phyloP scores from a whole-genome alignment of 2,888 invertebrate species.

The Mamestra brassicae region DNA sequence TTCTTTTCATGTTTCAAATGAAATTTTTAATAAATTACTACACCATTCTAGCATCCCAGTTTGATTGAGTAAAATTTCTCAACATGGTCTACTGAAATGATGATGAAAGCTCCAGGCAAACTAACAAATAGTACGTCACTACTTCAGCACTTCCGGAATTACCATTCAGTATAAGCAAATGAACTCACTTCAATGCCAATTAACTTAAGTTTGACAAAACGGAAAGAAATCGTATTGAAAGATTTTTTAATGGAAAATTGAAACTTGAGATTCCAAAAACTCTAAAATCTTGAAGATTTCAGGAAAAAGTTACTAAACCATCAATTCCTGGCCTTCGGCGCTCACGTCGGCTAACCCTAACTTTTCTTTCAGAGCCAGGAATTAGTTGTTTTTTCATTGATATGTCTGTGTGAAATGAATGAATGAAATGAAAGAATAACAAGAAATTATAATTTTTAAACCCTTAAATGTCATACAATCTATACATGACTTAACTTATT shows the following conservation, averaged over 20 bases:
- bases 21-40: slow-evolving; percentile 41
- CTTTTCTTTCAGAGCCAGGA: background rate
- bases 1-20: slow-evolving; percentile 60
- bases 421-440: too few relatives aligned
- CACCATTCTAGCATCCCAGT: slow-evolving; percentile 10
- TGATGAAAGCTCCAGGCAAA: slow-evolving; percentile 7
- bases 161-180: slow-evolving; percentile 3
- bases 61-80: slow-evolving; percentile 12
- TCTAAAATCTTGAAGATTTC: slow-evolving; percentile 16
- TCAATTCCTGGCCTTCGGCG: background rate
- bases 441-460: too few relatives aligned
- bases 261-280: slow-evolving; percentile 14
- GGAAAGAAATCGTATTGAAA: background rate
- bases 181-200: background rate
- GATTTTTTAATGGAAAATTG: background rate
- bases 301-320: slow-evolving; percentile 10
- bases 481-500: background rate
- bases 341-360: background rate
- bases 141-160: slow-evolving; percentile 4
- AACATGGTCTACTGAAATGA: background rate
- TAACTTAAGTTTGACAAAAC: background rate
- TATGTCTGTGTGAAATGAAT: background rate
- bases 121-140: slow-evolving; percentile 7
- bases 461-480: too few relatives aligned
- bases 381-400: background rate